phyloP scores from a whole-genome alignment of 92 coral and sea anemone genomes.

The Ricordea florida region DNA sequence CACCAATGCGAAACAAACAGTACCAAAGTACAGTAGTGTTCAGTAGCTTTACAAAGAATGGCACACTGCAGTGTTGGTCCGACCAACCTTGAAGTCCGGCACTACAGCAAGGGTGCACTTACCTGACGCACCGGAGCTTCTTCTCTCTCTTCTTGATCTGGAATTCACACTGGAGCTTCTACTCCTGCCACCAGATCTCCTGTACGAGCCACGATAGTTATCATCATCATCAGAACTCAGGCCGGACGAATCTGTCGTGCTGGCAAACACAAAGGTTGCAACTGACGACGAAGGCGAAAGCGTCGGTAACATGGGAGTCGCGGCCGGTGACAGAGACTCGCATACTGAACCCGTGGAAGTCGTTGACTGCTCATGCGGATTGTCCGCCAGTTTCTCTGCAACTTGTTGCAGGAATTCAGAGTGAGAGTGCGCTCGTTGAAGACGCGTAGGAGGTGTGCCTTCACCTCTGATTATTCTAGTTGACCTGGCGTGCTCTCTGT shows the following conservation, averaged over 20 bases:
- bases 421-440: conserved; percentile 52
- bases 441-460: conserved; percentile 40
- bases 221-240: conserved; percentile 60
- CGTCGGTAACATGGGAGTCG: conserved; percentile 95
- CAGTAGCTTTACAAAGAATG: too few species aligned
- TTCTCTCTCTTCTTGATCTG: conserved; percentile 46
- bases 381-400: conserved; percentile 70
- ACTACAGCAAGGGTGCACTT: background rate
- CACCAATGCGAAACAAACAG: too few species aligned
- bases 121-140: conserved; percentile 12
- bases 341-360: conserved; percentile 74
- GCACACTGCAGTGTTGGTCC: too few species aligned
- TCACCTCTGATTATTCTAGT: conserved; percentile 21
- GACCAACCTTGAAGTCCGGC: too few species aligned
- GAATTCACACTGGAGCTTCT: conserved; percentile 44
- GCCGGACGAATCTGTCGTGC: conserved; percentile 86
- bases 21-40: too few species aligned
- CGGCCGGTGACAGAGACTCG: conserved; percentile 83
- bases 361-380: conserved; percentile 27
- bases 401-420: conserved; percentile 86
- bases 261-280: conserved; percentile 75
- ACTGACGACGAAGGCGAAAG: conserved; percentile 93
- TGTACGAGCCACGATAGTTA: conserved; percentile 4
- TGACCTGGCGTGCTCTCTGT: conserved; percentile 12
- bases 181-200: conserved; percentile 7